Conservation (phyloP, 2,797 vertebrate genomes). For the Hyperoplus immaculatus region DNA sequence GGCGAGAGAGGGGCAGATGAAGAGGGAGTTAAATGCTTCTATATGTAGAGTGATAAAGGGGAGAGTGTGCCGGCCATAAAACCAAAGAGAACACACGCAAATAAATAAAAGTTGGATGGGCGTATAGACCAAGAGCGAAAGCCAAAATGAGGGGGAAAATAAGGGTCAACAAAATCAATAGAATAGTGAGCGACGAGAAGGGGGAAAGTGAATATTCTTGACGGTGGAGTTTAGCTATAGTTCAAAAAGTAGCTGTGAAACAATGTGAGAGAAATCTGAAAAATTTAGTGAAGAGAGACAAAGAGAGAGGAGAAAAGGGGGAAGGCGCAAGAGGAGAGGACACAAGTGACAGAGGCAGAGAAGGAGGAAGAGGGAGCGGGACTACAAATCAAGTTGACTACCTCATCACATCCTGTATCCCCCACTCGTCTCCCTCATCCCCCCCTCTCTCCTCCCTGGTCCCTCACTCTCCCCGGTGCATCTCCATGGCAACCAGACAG, state of each 20-base stretch:
- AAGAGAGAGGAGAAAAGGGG: slow-evolving; percentile 4
- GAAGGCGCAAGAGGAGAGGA: slow-evolving; percentile 46
- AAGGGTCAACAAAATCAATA: slow-evolving; percentile 44
- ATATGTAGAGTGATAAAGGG: slow-evolving; percentile 57
- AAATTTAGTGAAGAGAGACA: slow-evolving; percentile 27
- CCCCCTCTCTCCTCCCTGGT: slow-evolving; percentile 59
- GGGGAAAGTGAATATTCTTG: slow-evolving; percentile 25
- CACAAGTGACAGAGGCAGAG: slow-evolving; percentile 68
- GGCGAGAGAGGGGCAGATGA: slow-evolving; percentile 54
- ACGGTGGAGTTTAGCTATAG: slow-evolving; percentile 47
- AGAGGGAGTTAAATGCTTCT: slow-evolving; percentile 72
- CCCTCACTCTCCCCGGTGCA: slow-evolving; percentile 77
- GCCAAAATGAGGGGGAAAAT: slow-evolving; percentile 36
- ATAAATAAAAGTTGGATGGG: slow-evolving; percentile 39
- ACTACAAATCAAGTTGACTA: slow-evolving; percentile 84
- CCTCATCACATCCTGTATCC: slow-evolving; percentile 82
- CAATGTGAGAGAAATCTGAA: slow-evolving; percentile 1
- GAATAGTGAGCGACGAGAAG: background rate
- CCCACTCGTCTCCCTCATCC: slow-evolving; percentile 68
- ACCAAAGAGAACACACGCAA: slow-evolving; percentile 46
- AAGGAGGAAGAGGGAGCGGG: slow-evolving; percentile 67
- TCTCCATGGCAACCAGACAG: slow-evolving; percentile 90
- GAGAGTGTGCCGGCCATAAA: slow-evolving; percentile 40
- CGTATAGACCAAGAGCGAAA: slow-evolving; percentile 17
- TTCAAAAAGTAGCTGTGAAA: slow-evolving; percentile 26